Evolutionary conservation across 2,113 vertebrate genomes (phyloP), one percentile per base, ranked within the genome.

Genomic region (Phrynosoma platyrhinos): DNA sequence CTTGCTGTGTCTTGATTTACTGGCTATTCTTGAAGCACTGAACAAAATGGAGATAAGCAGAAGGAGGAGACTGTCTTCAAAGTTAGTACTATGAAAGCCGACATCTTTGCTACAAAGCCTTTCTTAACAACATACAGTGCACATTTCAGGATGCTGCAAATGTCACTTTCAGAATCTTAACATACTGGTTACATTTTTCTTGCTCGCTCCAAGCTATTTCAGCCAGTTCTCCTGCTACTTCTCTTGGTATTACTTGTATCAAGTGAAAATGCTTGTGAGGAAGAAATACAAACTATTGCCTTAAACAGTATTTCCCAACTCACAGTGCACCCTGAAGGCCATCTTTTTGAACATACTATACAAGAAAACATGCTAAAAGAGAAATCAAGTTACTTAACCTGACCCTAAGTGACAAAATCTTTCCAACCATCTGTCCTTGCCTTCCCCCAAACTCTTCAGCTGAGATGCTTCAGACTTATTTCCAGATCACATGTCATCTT

Each of bases 161-260:
- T 83, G 16, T 66, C 53, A 58, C 40, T 52, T 74, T 74, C 71
- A 74, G 42, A 82, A 68, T 18, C 74, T 83, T 86, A 87, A 27
- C 12, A 75, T 16, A 1, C 55, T 4, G 75, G 18, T 25, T 32
- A 76, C 21, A 85, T 83, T 85, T 42, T 25, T 23, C 52, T 82
- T 79, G 58, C n/a, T 79, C 88, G 84, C 84, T 87, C 81, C 62
- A 18, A 27, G 40, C 68, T 80, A 36, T 82, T 91, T 83, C 58
- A 25, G 47, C 69, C 40, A 78, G 32, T 55, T 89, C 52, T 42
- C 62, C n/a, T 76, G 83, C 21, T 86, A 69, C 18, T 85, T 53
- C 18, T 55, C 87, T 64, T 30, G 83, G 14, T 82, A 82, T 68
- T 87, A 58, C 72, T 62, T 83, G 78, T 1, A 82, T 36, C 83